phyloP scores from a whole-genome alignment of 2,113 vertebrate species.

The sheep (Ovis aries) region DNA sequence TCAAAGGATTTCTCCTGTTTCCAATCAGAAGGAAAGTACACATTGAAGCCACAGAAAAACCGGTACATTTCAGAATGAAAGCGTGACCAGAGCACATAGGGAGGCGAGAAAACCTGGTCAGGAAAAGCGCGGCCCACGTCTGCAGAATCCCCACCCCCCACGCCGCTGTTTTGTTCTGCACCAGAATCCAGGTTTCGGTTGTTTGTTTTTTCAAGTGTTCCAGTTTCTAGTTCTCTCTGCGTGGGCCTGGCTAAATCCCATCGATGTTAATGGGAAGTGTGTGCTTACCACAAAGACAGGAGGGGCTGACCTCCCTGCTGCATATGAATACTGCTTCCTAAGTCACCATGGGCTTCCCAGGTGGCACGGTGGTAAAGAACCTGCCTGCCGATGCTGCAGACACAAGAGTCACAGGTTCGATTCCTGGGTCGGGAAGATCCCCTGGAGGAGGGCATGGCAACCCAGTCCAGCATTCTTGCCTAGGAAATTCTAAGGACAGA shows the following conservation, averaged over 20 bases:
- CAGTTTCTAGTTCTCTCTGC: neutral
- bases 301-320: neutral
- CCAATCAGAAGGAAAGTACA: neutral
- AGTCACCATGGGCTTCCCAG: neutral
- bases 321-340: neutral
- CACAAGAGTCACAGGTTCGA: neutral
- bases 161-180: neutral
- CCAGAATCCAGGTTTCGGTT: neutral
- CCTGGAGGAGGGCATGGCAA: neutral
- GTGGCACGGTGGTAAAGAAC: neutral
- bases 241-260: neutral
- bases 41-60: neutral
- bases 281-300: neutral
- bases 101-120: too few relatives aligned
- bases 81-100: neutral
- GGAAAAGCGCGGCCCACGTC: fast-evolving
- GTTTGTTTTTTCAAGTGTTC: neutral
- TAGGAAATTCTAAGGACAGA: neutral
- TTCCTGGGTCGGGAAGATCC: neutral
- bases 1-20: neutral
- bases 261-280: neutral
- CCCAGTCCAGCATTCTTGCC: neutral
- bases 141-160: fast-evolving
- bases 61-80: neutral
- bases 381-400: neutral